phyloP scores from a whole-genome alignment of 35 echinoderm and acorn worm species.

The Nesometra sesokonis region DNA sequence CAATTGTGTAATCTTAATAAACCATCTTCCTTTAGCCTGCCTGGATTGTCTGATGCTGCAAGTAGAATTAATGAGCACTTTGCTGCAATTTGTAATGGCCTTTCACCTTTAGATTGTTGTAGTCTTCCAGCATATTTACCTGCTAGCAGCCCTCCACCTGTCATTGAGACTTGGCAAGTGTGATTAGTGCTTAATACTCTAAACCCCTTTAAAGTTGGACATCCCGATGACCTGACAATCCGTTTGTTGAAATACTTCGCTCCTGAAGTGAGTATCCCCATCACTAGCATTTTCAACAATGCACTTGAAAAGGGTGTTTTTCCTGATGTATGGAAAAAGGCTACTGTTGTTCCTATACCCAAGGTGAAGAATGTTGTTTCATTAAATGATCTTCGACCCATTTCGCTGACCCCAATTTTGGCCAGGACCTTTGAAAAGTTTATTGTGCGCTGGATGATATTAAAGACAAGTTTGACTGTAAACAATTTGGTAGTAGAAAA shows the following conservation, averaged over 20 bases:
- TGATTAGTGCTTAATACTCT: no score
- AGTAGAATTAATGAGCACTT: background rate
- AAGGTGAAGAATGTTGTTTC: background rate
- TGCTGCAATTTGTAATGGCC: background rate
- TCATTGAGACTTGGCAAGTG: background rate
- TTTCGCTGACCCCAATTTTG: constrained; percentile 22
- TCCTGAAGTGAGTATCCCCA: background rate
- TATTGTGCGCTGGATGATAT: background rate
- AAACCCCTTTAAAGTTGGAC: background rate
- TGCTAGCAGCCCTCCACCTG: background rate
- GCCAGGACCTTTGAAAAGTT: background rate
- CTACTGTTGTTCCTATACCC: background rate
- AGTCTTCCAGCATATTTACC: background rate
- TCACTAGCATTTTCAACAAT: background rate
- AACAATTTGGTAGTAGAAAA: constrained; percentile 23
- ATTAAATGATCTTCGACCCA: constrained; percentile 20
- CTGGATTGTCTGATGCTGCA: background rate
- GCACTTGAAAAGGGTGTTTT: background rate
- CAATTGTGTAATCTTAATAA: background rate
- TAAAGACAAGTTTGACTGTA: background rate
- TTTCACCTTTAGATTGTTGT: background rate
- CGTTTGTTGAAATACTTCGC: background rate
- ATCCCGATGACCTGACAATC: background rate
- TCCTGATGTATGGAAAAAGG: background rate
- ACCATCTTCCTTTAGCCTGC: background rate